A percentile compares a stretch with the other conserved stretches of the same genome.
phyloP scores from a whole-genome alignment of 2,113 vertebrate species.

The Morone chrysops region DNA sequence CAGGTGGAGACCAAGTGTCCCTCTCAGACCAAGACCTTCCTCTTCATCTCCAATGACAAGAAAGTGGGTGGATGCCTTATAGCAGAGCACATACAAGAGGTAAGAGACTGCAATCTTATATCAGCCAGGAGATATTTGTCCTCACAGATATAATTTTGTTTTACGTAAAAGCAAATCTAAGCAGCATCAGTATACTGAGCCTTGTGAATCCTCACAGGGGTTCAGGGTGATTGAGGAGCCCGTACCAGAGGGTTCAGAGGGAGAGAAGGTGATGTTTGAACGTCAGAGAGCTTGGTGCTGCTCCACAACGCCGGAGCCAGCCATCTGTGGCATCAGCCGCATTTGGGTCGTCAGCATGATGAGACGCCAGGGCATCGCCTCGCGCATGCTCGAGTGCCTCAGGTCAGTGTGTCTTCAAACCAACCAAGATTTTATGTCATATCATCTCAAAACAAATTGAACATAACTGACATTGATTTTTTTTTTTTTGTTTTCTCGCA shows the following conservation, averaged over 20 bases:
- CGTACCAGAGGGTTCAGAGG: conserved; percentile 89
- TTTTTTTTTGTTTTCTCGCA: not conserved
- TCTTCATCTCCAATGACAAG: conserved; percentile 98
- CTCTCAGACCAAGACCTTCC: conserved; percentile 96
- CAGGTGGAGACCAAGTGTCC: conserved; percentile 95
- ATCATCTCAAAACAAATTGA: not conserved
- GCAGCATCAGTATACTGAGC: not conserved
- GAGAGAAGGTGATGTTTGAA: conserved; percentile 95
- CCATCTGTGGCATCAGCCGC: conserved; percentile 97
- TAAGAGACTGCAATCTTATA: conserved; percentile 72
- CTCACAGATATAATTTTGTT: not conserved
- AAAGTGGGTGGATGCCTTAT: conserved; percentile 98
- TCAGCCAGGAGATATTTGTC: not conserved
- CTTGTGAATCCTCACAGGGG: conserved; percentile 82
- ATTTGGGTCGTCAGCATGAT: conserved; percentile 99
- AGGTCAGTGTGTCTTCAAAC: conserved; percentile 82
- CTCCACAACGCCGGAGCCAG: conserved; percentile 93
- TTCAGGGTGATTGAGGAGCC: conserved; percentile 97
- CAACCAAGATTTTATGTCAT: rapidly evolving
- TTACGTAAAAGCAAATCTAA: not conserved
- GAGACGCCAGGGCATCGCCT: conserved; percentile 94
- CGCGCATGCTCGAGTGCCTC: conserved; percentile 96
- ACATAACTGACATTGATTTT: not conserved
- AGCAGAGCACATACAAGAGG: conserved; percentile 98
- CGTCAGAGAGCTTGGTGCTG: conserved; percentile 99